phyloP scores from a whole-genome alignment of 2,797 vertebrate species.

The Oryzias sinensis region DNA sequence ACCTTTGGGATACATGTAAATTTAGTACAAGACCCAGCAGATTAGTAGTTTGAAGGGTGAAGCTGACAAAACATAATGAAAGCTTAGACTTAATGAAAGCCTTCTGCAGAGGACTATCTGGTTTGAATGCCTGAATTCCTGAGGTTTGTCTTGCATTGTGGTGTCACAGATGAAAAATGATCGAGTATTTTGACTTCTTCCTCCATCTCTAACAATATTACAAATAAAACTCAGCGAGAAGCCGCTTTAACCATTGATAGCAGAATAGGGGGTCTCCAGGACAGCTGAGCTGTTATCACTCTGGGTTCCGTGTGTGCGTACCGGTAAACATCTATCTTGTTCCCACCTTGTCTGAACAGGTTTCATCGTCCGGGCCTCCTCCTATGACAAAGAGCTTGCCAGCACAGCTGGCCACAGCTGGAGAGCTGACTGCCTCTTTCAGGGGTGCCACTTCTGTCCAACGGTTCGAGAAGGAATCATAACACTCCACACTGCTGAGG shows the following conservation, averaged over 20 bases:
- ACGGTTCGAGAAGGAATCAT: constrained; percentile 97
- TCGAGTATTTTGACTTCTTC: not conserved
- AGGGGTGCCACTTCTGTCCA: constrained; percentile 96
- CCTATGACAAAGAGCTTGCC: constrained; percentile 96
- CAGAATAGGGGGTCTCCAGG: constrained; percentile 8
- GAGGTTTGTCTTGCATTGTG: not conserved
- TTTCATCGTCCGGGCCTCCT: constrained; percentile 94
- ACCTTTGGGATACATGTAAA: constrained; percentile 4
- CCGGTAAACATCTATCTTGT: constrained; percentile 20
- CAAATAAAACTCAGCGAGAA: not conserved
- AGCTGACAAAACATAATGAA: not conserved
- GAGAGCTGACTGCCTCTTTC: constrained; percentile 95
- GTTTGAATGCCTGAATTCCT: not conserved
- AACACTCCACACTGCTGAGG: constrained; percentile 94
- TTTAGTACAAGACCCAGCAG: constrained; percentile 7
- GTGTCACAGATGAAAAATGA: not conserved
- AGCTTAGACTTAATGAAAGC: too few relatives aligned
- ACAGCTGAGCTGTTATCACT: constrained; percentile 11
- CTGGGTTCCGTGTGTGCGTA: constrained; percentile 14
- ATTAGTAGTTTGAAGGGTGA: not conserved
- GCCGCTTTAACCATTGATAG: constrained; percentile 23
- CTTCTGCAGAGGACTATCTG: too few relatives aligned
- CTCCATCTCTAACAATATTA: not conserved
- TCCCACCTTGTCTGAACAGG: constrained; percentile 95
- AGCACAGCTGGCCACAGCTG: constrained; percentile 91